These are phyloP conservation scores for Toxonevra muliebris DNA, from an alignment of 2,888 invertebrate species.

Conservation along the genomic window DNA sequence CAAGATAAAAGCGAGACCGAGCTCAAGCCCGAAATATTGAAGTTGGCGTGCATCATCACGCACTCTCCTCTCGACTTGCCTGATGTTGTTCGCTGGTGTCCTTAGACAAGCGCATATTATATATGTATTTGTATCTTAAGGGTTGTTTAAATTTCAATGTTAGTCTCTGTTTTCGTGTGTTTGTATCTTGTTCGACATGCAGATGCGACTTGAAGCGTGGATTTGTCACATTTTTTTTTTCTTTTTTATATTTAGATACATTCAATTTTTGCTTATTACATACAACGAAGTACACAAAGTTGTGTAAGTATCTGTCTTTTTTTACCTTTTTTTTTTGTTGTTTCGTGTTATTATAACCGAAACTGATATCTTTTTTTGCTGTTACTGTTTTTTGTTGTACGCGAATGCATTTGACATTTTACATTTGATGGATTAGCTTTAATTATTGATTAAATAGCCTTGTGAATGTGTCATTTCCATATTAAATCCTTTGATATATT, in stretches of 20 bases:
- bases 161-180: background rate
- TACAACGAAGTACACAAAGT: background rate
- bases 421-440: slow-evolving; percentile 63
- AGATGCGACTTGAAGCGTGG: slow-evolving; percentile 53
- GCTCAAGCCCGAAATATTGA: slow-evolving; percentile 13
- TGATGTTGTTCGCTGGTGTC: background rate
- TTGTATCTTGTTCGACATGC: slow-evolving; percentile 51
- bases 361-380: background rate
- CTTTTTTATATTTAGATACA: background rate
- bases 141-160: slow-evolving; percentile 41
- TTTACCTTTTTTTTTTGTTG: slow-evolving; percentile 35
- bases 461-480: slow-evolving; percentile 10
- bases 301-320: slow-evolving; percentile 8
- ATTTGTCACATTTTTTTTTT: slow-evolving; percentile 42
- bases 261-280: slow-evolving; percentile 42
- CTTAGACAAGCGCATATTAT: background rate
- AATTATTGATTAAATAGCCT: slow-evolving; percentile 60
- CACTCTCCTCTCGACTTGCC: background rate
- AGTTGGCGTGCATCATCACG: too few relatives aligned
- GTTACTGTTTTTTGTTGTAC: slow-evolving; percentile 35
- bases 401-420: slow-evolving; percentile 65
- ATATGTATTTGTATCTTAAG: slow-evolving; percentile 33
- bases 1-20: background rate
- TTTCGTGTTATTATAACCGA: slow-evolving; percentile 13
- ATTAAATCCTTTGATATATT: slow-evolving; percentile 2